A percentile compares a stretch with the other conserved stretches of the same genome.
Conservation (phyloP, 2,888 invertebrate genomes). For the Cephonodes hylas region DNA sequence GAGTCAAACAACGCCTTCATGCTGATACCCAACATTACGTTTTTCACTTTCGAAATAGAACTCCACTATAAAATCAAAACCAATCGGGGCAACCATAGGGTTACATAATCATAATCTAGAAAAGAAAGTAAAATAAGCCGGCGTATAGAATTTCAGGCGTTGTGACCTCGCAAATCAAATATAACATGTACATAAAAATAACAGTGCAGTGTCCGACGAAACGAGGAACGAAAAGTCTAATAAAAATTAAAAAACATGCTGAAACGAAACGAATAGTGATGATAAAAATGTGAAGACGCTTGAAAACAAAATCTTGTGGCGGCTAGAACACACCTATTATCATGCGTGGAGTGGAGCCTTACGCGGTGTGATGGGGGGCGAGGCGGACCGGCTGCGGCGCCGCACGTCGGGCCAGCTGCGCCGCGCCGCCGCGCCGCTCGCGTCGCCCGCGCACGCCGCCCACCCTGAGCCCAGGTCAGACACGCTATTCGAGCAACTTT, state of each 20-base stretch:
- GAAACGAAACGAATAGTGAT: conserved; percentile 32
- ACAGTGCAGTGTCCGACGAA: background rate
- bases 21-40: background rate
- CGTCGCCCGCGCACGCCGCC: conserved; percentile 23
- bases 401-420: conserved; percentile 11
- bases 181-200: background rate
- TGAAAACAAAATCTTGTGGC: conserved; percentile 39
- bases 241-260: conserved; percentile 42
- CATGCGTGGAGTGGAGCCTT: conserved; percentile 69
- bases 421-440: conserved; percentile 24
- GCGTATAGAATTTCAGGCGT: background rate
- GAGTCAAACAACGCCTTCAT: no score
- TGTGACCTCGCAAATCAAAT: conserved; percentile 1
- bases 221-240: conserved; percentile 15
- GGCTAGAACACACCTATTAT: conserved; percentile 71
- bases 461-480: no score
- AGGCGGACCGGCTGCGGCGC: conserved; percentile 52
- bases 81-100: background rate
- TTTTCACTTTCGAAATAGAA: background rate
- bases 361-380: conserved; percentile 41
- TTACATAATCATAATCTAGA: background rate
- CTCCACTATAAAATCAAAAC: background rate
- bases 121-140: background rate
- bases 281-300: conserved; percentile 20
- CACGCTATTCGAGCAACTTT: conserved; percentile 5